phyloP scores from a whole-genome alignment of 2,888 invertebrate genomes.

The Eilema griseolum region DNA sequence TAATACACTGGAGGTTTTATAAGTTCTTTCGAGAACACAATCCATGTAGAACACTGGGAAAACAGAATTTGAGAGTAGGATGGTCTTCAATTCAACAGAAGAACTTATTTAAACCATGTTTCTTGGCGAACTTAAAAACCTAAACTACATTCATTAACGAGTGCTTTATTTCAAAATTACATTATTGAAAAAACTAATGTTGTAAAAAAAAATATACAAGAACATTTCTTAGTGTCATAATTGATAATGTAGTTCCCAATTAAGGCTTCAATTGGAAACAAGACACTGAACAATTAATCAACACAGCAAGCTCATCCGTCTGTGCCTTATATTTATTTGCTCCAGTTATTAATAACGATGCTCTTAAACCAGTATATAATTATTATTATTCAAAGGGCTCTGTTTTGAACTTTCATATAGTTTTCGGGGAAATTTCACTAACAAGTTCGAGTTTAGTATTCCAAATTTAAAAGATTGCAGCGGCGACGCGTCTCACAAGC shows the following conservation, averaged over 20 bases:
- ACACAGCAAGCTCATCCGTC: slow-evolving; percentile 1
- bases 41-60: no score
- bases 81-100: no score
- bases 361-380: neutral
- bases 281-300: neutral
- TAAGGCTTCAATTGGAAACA: slow-evolving; percentile 8
- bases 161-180: neutral
- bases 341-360: slow-evolving; percentile 1
- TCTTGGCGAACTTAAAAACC: neutral
- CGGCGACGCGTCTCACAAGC: neutral
- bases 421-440: neutral
- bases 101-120: neutral
- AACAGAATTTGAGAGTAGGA: no score
- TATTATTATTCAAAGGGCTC: neutral
- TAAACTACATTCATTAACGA: neutral
- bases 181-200: neutral
- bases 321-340: slow-evolving; percentile 1
- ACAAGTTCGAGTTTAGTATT: neutral
- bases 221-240: neutral
- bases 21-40: no score
- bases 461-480: neutral
- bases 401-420: neutral
- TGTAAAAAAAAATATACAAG: neutral
- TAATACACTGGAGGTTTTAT: no score
- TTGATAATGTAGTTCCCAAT: slow-evolving; percentile 4